Base-by-base conservation (phyloP, 2,888 invertebrate species). In the Epistrophe eligans region DNA sequence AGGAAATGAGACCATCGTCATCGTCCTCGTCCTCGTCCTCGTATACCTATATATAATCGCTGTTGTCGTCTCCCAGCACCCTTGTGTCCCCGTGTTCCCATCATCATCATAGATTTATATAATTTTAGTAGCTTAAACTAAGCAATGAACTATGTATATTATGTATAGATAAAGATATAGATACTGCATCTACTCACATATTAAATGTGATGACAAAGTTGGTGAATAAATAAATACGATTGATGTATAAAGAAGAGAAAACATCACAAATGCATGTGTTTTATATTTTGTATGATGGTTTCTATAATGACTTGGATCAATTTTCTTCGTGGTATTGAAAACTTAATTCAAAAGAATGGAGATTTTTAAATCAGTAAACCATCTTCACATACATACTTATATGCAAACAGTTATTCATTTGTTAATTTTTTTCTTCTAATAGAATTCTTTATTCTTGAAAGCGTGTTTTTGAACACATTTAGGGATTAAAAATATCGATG, bases 101-200 rank as follows among this genome's bases (percentile, higher is more conserved):
- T 57, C 19, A 24, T n/a, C 66, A 32, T 8, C 38, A 40, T 64
- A 62, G 43, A 50, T 62, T 38, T 62, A 64, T 62, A 66, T 62
- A 64, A 70, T 57, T 62, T 81, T 81, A 85, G 73, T 70, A 24
- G 70, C 62, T 74, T 62, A 77, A 77, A 82, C 85, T 85, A 82
- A 82, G 55, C 73, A 73, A 64, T 74, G 32, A 70, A 77, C 43
- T 57, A 66, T 64, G n/a, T 55, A 48, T 50, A 24, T 32, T 24
- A 15, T 13, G 8, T 62, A 15, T 24, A 19, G 10, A 10, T 24
- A 19, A 9, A 15, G 17, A 58, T 6, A 35, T 17, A 35, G 17
- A 38, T 43, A 43, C 24, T 60, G 38, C 60, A 60, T 19, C 58
- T 58, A 24, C 28, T 55, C 32, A 15, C 55, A 55, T 55, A 32